A percentile compares a stretch with the other conserved stretches of the same genome.
Conservation (phyloP, 1,140 invertebrate genomes). For the Eriosoma lanigerum region DNA sequence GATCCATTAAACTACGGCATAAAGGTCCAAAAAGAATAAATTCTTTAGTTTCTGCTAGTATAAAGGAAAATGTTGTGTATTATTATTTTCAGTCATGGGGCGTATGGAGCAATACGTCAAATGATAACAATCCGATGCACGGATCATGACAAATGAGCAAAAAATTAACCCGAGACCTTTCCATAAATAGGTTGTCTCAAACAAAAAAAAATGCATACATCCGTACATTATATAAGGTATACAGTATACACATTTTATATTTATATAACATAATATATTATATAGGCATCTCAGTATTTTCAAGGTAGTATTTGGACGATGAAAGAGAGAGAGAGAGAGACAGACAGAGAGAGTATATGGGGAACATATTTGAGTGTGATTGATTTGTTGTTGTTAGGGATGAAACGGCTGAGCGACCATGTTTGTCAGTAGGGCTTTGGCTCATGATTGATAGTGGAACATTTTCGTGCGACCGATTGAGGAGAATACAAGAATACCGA, state of each 20-base stretch:
- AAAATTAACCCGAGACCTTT: conserved; percentile 46
- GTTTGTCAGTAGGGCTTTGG: conserved; percentile 48
- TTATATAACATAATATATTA: not conserved
- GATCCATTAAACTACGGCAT: not conserved
- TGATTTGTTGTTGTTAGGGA: conserved; percentile 48
- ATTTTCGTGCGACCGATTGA: conserved; percentile 34
- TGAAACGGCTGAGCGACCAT: conserved; percentile 40
- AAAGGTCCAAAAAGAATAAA: not conserved
- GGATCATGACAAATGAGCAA: conserved; percentile 50
- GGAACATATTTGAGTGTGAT: conserved; percentile 43
- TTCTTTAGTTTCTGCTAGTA: not conserved
- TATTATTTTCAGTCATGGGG: not conserved
- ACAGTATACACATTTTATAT: too few species aligned
- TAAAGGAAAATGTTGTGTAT: not conserved
- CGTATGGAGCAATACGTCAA: conserved; percentile 22
- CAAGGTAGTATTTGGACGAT: not conserved
- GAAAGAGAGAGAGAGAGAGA: not conserved
- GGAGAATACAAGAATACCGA: conserved; percentile 34
- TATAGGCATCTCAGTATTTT: conserved; percentile 4
- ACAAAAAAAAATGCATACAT: conserved; percentile 39
- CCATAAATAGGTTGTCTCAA: conserved; percentile 6
- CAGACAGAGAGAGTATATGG: not conserved
- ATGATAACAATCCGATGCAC: conserved; percentile 33
- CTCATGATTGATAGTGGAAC: conserved; percentile 50
- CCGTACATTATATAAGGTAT: too few species aligned